Evolutionary conservation across 2,113 vertebrate species (phyloP), one percentile per base, ranked within the genome.

Genomic region (Haemorhous mexicanus): DNA sequence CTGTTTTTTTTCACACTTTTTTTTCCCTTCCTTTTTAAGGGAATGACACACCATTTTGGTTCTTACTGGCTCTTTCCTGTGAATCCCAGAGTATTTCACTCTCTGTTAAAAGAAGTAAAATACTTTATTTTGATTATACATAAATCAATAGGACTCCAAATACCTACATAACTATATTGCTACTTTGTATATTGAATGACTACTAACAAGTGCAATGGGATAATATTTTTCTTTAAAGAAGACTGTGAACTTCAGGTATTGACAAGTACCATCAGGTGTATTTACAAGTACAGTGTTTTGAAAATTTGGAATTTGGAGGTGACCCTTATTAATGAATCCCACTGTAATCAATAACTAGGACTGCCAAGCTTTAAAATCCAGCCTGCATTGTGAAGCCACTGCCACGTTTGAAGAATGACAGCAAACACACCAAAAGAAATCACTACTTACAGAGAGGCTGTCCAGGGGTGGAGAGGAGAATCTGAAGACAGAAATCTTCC

Each of bases 401-500:
- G 28, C 62, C 43, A 2, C 11, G 23, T 20, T 10, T 47, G 28
- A 3, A 35, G 4, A 58, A 44, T 2, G 12, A 73, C 49, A 90
- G 55, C 68, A 84, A 7, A 41, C 27, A 37, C n/a, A n/a, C 77
- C n/a, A 92, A 55, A 87, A 74, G 46, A 58, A 94, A 95, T 27
- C 50, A 58, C 27, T 94, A 96, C 96, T 97, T 97, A 97, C 96
- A 86, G 72, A 90, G 90, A 43, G 13, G 35, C 52, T 86, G 89
- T 97, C 96, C 96, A 33, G 83, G 4, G 50, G 28, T 0, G 11
- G 47, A 74, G 74, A 64, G 37, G 52, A 62, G 27, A 56, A 75
- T 32, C 30, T 84, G 83, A 74, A 88, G 86, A 37, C 33, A 46
- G 59, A 61, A 74, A 56, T 58, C 63, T 77, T 83, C 59, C 30